A percentile compares a stretch with the other conserved stretches of the same genome.
Evolutionary conservation across 2,888 invertebrate species (phyloP).

Genomic region (Apamea crenata): DNA sequence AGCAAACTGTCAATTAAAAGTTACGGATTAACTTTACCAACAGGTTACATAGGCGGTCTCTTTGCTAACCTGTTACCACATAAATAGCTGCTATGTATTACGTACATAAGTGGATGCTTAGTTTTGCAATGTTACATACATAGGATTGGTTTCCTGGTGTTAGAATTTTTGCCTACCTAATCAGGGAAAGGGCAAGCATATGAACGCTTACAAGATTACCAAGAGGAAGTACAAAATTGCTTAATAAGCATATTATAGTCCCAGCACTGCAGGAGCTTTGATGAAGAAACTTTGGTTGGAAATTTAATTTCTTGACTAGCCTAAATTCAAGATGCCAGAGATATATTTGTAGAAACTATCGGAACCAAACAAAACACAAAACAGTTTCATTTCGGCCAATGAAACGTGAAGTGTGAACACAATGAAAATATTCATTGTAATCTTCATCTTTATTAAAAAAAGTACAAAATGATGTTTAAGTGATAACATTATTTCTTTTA

Average conservation of each 20-base stretch:
- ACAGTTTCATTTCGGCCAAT: not conserved
- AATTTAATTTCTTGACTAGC: not conserved
- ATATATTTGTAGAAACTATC: not conserved
- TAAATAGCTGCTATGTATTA: slow-evolving; percentile 1
- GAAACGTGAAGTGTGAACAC: not conserved
- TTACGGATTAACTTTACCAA: slow-evolving; percentile 33
- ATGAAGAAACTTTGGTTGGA: not conserved
- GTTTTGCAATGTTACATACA: slow-evolving; percentile 36
- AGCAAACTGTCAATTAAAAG: slow-evolving; percentile 45
- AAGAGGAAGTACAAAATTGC: slow-evolving; percentile 6
- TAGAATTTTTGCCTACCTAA: slow-evolving; percentile 23
- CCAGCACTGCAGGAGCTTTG: not conserved
- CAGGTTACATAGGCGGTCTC: slow-evolving; percentile 9
- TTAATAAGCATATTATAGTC: not conserved
- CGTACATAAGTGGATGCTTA: not conserved
- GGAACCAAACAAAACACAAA: not conserved
- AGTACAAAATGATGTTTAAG: too few relatives aligned
- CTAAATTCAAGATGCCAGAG: not conserved
- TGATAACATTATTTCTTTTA: not conserved
- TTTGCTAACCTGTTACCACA: slow-evolving; percentile 39
- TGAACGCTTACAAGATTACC: not conserved
- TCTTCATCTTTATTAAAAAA: not conserved
- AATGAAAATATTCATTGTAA: not conserved
- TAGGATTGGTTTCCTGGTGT: slow-evolving; percentile 38
- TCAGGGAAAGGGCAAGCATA: slow-evolving; percentile 24